Evolutionary conservation across 2,797 vertebrate species (phyloP), one percentile per base, ranked within the genome.

Genomic region (Lagocephalus sceleratus): DNA sequence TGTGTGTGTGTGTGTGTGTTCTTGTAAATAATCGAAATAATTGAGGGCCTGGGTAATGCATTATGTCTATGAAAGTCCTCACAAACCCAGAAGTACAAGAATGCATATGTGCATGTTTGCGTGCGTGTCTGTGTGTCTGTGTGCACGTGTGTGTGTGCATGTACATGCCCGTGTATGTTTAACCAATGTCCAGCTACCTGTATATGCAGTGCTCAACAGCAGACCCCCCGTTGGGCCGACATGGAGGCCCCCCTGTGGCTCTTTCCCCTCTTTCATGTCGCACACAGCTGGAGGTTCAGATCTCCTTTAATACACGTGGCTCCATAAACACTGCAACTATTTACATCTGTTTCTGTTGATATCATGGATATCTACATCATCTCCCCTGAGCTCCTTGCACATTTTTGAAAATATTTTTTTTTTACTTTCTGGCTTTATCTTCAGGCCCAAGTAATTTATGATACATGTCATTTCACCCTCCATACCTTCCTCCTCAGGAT

Each of bases 391-490:
- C n/a, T n/a, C n/a, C n/a, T n/a, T n/a, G n/a, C n/a, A n/a, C n/a
- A n/a, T n/a, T n/a, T n/a, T n/a, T n/a, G n/a, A n/a, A n/a, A n/a
- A 39, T 21, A 41, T 38, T 44, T 20, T 20, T 44, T 44, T 4
- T 20, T 19, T 12, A 57, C 22, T 32, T 44, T 38, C 6, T 6
- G 57, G 16, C 43, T 53, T 59, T 54, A 39, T 49, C 29, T 54
- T 54, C 35, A 39, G 42, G 47, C 58, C 49, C 55, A 51, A 55
- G 47, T 60, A 54, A 64, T 61, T 59, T 60, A 79, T 63, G 47
- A 58, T 65, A 21, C 17, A 35, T 62, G 45, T 61, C 3, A 58
- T 73, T 64, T 60, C 45, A 57, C 20, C 20, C 43, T 6, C 53
- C 38, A n/a, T 60, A 19, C 49, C 2, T 61, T 65, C 26, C 15